Base-by-base conservation (phyloP, 2,797 vertebrate species). In the Galaxias olidus region DNA sequence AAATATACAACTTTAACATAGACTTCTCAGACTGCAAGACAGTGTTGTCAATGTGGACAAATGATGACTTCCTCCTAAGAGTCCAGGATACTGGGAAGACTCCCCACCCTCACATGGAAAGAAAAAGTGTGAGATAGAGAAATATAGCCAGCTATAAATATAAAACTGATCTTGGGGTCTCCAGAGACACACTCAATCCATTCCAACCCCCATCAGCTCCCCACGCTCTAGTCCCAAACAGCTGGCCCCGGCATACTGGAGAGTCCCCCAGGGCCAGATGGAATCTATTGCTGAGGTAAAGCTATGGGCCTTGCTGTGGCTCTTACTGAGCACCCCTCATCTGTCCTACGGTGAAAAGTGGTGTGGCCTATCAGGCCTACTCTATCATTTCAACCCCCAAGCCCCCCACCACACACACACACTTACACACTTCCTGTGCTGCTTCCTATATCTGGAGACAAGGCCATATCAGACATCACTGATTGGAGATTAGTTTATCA, bases 141-240 rank as follows among this genome's bases (percentile, higher is more conserved):
- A 30, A 61, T 50, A 15, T 20, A 48, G 59, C 30, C 59, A 61
- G 47, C 59, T 61, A 20, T 61, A 41, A 42, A 61, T 52, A 17
- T 51, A 51, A 43, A 62, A 62, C 49, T 52, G 15, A 17, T 59
- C 47, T 18, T 30, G 17, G 43, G 4, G 17, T 42, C 49, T 13
- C 41, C 15, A 12, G 48, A 19, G 48, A 44, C 10, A 41, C 42
- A 49, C 60, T 43, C 18, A 62, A 62, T n/a, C 60, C 60, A 51
- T 61, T 49, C 59, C 59, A 40, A 61, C n/a, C 47, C 59, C 59
- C 12, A 30, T 61, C 50, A 61, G 46, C 47, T 41, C 59, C 47
- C 20, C 59, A 49, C 59, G 20, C 59, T 49, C 59, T 41, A 50
- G 59, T 19, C 60, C 48, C 49, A 62, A 52, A 52, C 60, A 62